Base-by-base conservation (phyloP, 2,888 invertebrate species). In the Drosophila kuntzei region DNA sequence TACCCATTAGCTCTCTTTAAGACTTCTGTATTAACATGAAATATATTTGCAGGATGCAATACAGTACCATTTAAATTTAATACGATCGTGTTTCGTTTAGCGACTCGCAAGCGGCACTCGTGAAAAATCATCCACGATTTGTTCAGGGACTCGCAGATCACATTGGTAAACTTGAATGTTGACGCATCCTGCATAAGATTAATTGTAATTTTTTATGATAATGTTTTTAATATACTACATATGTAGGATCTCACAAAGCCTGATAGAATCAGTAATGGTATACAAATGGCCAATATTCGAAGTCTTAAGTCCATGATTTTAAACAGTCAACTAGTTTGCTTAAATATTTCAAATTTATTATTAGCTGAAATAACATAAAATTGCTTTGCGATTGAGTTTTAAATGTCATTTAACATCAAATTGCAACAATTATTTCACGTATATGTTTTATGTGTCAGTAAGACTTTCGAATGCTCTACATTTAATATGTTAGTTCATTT, bases 1-100 rank as follows among this genome's bases (percentile, higher is more conserved):
- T 58, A 68, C 1, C 58, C 63, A 16, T 68, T 68, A 1, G 58
- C 53, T 11, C n/a, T 68, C 11, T 68, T 46, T 1, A 68, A 7
- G 1, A 64, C 1, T 32, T 49, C 22, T 0, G 34, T 11, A 5
- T 54, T 27, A 2, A 68, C 5, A 2, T 14, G 1, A 3, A 53
- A 0, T 12, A 32, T 9, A 27, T 53, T 37, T 5, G 27, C 9
- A 1, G 47, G 18, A 12, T 64, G 12, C 11, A 59, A 14, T 1
- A 68, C 0, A 1, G 58, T 64, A 1, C 1, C 29, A 59, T 64
- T 68, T 3, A 64, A 11, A 54, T 64, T 49, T 0, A 64, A 12
- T 0, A 36, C 11, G 0, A 59, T 25, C 16, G 14, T 36, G 44
- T 54, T 53, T 12, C 68, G 64, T 34, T 29, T 20, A 8, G 37